phyloP scores from a whole-genome alignment of 1,140 invertebrate genomes.

The Solenopsis fugax region DNA sequence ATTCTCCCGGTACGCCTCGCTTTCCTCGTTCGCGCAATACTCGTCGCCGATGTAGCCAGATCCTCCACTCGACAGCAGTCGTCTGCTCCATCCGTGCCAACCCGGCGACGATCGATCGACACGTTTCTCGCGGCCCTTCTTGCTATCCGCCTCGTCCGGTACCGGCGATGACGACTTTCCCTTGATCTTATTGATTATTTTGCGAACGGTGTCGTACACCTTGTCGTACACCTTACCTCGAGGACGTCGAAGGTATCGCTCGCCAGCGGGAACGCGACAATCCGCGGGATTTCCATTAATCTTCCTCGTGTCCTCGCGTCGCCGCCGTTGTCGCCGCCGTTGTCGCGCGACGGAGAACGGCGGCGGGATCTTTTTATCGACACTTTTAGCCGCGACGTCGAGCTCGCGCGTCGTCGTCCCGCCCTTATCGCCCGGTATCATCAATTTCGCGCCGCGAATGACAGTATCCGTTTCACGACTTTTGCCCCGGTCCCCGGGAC shows the following conservation, averaged over 20 bases:
- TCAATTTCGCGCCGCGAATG: conserved; percentile 50
- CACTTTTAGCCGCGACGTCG: conserved; percentile 35
- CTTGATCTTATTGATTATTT: conserved; percentile 15
- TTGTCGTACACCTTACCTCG: conserved; percentile 11
- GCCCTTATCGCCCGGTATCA: conserved; percentile 43
- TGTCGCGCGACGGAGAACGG: neutral
- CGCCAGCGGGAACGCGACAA: neutral
- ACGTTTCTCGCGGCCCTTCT: neutral
- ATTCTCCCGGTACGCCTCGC: neutral
- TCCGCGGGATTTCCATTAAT: conserved; percentile 50
- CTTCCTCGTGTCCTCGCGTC: conserved; percentile 20
- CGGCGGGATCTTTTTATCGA: conserved; percentile 22
- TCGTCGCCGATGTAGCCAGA: neutral
- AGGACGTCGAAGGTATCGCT: conserved; percentile 3
- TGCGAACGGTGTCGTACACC: conserved; percentile 4
- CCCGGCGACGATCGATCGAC: neutral
- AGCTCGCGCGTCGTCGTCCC: neutral
- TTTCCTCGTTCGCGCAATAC: conserved; percentile 29
- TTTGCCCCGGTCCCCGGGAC: conserved; percentile 1
- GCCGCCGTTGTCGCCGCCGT: conserved; percentile 15
- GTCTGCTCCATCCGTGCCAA: conserved; percentile 12
- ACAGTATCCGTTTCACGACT: conserved; percentile 42
- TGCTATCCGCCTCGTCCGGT: neutral
- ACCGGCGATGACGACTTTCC: neutral
- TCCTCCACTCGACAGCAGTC: conserved; percentile 32